Base-by-base conservation (phyloP, 2,797 vertebrate species). In the Leptoclinus maculatus region DNA sequence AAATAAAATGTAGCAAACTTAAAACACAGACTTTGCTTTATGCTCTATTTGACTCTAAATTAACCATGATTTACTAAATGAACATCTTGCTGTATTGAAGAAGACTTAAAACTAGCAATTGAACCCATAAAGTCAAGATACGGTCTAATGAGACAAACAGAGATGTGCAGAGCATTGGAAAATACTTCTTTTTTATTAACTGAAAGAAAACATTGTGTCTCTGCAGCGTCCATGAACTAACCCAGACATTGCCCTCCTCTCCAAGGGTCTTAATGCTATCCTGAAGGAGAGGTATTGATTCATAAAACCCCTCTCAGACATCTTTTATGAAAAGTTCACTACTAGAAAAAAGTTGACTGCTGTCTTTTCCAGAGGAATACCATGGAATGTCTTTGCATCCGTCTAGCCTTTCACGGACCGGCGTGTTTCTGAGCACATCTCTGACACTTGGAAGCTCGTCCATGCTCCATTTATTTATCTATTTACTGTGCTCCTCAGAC, bases 401-500 rank as follows among this genome's bases (percentile, higher is more conserved):
- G 69, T 85, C 77, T 29, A 59, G 67, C 75, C 51, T 49, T 84
- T 85, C 79, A 87, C 41, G 51, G 82, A 54, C 83, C 4, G 69
- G 1, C 74, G 83, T 91, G 74, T 86, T 92, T 83, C 58, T 83
- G 83, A 84, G 80, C 59, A 74, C 68, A 63, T 79, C 74, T 51
- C 80, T 83, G 86, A 88, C 84, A 88, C 76, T 69, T 11, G 60
- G 78, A 79, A 66, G 68, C 72, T 70, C 23, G 73, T 73, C 78
- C 64, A 70, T n/a, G 85, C 82, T 74, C 80, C 76, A 79, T 84
- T 87, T 92, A 87, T 87, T 89, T 80, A 89, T 89, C 75, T 87
- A 87, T 88, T 87, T 83, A 80, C 83, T 60, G 67, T 71, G n/a
- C 39, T 74, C 57, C 70, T 74, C 76, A 79, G 84, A 83, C 79